Evolutionary conservation across 2,113 vertebrate species (phyloP), one percentile per base, ranked within the genome.

Genomic region (Chaenogobius annularis): DNA sequence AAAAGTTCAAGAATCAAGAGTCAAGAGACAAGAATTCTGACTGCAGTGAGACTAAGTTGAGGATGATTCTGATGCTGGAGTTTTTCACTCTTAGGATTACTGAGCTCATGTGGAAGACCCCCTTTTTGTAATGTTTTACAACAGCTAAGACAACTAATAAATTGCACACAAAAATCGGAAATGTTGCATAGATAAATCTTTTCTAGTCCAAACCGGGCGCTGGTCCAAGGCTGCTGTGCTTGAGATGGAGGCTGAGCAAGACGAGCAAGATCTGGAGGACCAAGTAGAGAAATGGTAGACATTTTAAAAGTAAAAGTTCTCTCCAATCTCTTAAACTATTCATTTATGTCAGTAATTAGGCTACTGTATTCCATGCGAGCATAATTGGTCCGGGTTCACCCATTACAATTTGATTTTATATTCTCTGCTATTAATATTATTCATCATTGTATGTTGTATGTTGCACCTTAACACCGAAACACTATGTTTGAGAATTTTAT

Each of bases 181-280:
- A 66, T 66, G 63, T n/a, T 40, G 1, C 37, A 65, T n/a, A 46
- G 37, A 13, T 46, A 66, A 47, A 5, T 22, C 11, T 47, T 44
- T 20, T 20, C 19, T 43, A 1, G 13, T 47, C 20, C 11, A 66
- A 47, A 2, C 5, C 13, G 1, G 19, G 19, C 7, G 40, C 20
- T 65, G 63, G 37, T 65, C 63, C 35, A 17, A 4, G 26, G 13
- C 61, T 66, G 43, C 64, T 66, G 43, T 66, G n/a, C 64, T 26
- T 14, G 5, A 46, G n/a, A 66, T 66, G 64, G 64, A 66, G 15
- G 20, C 43, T 15, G 43, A 46, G 13, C 43, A 46, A 2, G 64
- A 66, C 9, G 64, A 44, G 37, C 37, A n/a, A 14, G 40, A 66
- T 15, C 64, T 66, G 64, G 64, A 66, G 64, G 64, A 66, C 20